These are phyloP conservation scores for Oscheius sp. DNA, from an alignment of 2,888 invertebrate genomes.

Conservation along the genomic window DNA sequence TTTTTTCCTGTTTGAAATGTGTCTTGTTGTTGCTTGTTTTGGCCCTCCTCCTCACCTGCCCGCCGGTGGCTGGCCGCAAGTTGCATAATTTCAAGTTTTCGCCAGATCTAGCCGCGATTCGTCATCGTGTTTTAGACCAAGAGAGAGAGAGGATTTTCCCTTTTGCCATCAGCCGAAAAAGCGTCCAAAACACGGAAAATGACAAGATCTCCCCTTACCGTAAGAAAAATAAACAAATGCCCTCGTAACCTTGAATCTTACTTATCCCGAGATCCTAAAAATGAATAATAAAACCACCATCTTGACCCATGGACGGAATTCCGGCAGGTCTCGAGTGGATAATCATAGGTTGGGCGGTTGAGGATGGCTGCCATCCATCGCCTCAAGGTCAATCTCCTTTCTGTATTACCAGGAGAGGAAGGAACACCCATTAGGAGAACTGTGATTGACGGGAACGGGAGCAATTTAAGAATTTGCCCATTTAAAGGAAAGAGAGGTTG, in stretches of 20 bases:
- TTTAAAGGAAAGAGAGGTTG: too few species aligned
- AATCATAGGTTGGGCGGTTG: neutral
- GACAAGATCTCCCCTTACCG: neutral
- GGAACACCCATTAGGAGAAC: neutral
- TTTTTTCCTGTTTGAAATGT: too few species aligned
- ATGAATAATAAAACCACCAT: neutral
- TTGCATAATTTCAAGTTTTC: constrained; percentile 27
- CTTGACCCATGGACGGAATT: neutral
- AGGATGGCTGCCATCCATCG: neutral
- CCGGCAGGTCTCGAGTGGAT: constrained; percentile 7
- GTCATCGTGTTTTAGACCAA: too few species aligned
- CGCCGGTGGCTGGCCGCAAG: neutral
- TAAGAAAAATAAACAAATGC: constrained; percentile 11
- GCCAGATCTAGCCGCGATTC: neutral
- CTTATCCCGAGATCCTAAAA: neutral
- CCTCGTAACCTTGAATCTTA: neutral
- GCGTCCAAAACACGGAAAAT: too few species aligned
- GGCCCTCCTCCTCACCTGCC: too few species aligned
- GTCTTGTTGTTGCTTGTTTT: too few species aligned
- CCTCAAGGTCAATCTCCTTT: constrained; percentile 16
- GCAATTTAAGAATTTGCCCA: too few species aligned
- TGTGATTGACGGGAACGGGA: too few species aligned
- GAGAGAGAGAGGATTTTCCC: constrained; percentile 2
- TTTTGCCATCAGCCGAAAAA: neutral
- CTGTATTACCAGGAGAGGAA: neutral